Conservation (phyloP, 2,888 invertebrate species). For the Calameuta pallipes region DNA sequence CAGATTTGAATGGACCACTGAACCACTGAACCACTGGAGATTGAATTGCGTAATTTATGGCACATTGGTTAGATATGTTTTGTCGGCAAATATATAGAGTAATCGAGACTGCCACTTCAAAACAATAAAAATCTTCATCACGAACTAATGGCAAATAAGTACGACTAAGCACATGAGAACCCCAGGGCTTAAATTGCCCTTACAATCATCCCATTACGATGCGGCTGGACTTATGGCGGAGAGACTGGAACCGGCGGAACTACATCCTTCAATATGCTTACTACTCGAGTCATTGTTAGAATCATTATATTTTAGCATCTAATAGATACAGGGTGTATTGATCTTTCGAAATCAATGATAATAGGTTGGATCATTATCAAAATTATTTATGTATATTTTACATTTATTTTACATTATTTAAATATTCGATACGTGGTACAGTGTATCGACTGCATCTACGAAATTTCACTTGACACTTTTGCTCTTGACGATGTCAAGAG, state of each 20-base stretch:
- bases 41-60: not conserved
- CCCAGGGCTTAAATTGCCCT: constrained; percentile 45
- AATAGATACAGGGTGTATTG: not conserved
- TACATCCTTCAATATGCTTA: constrained; percentile 29
- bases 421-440: not conserved
- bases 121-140: not conserved
- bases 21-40: not conserved
- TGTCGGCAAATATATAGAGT: not conserved
- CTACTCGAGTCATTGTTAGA: not conserved
- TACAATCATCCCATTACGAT: constrained; percentile 55
- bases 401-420: not conserved
- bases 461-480: not conserved
- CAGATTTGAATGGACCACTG: not conserved
- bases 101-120: not conserved
- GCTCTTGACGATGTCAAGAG: not conserved
- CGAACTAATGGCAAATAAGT: not conserved
- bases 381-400: not conserved
- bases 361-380: not conserved
- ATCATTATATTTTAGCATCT: not conserved
- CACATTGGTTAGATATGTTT: not conserved
- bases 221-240: constrained; percentile 8
- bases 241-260: constrained; percentile 36
- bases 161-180: not conserved
- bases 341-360: not conserved
- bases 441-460: not conserved